phyloP scores from a whole-genome alignment of 1,140 invertebrate genomes.

The Conus betulinus region DNA sequence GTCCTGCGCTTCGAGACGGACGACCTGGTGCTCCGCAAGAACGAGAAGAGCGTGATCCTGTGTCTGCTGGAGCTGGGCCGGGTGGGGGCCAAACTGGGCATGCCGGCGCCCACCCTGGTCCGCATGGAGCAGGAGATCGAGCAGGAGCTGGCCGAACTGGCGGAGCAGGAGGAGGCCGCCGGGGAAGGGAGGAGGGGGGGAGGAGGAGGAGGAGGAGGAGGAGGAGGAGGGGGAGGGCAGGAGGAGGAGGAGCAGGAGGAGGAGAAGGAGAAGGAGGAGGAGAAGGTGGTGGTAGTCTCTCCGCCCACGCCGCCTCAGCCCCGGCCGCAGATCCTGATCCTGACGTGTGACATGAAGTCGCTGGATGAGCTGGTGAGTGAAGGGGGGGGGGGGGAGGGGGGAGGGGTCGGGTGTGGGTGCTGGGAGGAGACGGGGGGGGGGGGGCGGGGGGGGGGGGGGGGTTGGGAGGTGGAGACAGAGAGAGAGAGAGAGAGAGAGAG shows the following conservation, averaged over 20 bases:
- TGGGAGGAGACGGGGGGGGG: no score
- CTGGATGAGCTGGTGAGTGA: conserved; percentile 96
- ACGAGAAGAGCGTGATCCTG: conserved; percentile 97
- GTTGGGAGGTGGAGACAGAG: no score
- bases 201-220: not conserved
- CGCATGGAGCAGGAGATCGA: conserved; percentile 98
- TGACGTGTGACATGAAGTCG: conserved; percentile 85
- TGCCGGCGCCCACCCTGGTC: conserved; percentile 94
- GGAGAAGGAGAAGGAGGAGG: not conserved
- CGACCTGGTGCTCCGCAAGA: conserved; percentile 95
- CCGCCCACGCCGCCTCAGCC: conserved; percentile 28
- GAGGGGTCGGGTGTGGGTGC: not conserved
- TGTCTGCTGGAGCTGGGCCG: conserved; percentile 93
- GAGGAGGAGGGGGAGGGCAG: not conserved
- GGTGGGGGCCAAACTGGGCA: conserved; percentile 91
- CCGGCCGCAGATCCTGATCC: conserved; percentile 78
- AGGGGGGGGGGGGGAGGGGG: no score
- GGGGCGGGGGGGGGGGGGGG: not conserved
- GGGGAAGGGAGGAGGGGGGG: not conserved
- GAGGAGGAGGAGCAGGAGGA: conserved; percentile 20
- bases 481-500: no score
- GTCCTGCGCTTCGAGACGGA: conserved; percentile 95
- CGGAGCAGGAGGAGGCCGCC: conserved; percentile 23
- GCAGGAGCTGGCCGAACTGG: conserved; percentile 83
- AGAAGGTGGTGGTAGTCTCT: not conserved